Base-by-base conservation (phyloP, 1,140 invertebrate genomes). In the Calosoma granatense region DNA sequence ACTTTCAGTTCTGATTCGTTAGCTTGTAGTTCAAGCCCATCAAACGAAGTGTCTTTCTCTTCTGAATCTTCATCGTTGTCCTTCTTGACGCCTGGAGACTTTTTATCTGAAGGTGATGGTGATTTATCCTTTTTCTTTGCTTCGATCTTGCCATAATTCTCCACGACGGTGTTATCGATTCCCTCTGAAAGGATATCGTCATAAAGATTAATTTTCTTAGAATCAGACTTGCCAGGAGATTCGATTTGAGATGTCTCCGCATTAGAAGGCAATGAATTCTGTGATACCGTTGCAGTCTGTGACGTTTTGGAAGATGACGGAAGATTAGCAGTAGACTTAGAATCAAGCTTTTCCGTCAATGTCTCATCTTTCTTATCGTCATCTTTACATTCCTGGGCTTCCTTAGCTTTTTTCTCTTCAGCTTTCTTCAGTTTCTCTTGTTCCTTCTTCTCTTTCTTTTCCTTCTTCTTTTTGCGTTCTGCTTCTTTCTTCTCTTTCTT, bases 401-500 rank as follows among this genome's bases (percentile, higher is more conserved):
- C 51, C 72, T 77, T 61, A 65, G 75, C 60, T 70, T 73, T 52
- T 74, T 72, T 47, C 70, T 76, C 55, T 72, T 76, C 60, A 70
- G 73, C 21, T 75, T 64, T 52, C 68, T 57, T 52, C 20, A 67
- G 64, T 58, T 74, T 71, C 59, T 80, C 73, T 58, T 73, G 70
- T 65, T 74, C 70, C 62, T 71, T 74, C 64, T 74, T 72, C 63
- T 73, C 75, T 65, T 75, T 69, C 67, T 64, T 62, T 3, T 74
- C 71, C 57, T 75, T 72, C 56, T 80, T 74, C 63, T 74, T 76
- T 67, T 75, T 74, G 65, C 73, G 77, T 62, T 78, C 71, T 41
- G 75, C 72, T n/a, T 79, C 74, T 41, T 77, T 71, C 41, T 74
- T 76, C 30, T 79, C 76, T 55, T 76, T 76, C 60, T 78, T 74